Evolutionary conservation across 2,797 vertebrate species (phyloP).

Genomic region (Enteromius argenteus): DNA sequence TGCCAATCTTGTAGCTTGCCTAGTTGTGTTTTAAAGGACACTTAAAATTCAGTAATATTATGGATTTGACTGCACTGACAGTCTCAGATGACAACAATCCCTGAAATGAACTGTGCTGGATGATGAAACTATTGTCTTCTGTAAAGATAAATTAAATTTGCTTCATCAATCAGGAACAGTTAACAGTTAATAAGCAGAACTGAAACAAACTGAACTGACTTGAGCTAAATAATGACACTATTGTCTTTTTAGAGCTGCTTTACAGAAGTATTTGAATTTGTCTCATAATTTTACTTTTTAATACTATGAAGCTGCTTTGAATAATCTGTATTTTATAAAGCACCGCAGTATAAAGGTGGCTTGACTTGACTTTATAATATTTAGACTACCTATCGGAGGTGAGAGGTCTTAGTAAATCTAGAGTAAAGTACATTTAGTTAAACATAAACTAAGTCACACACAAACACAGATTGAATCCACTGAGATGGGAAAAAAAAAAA

Average conservation of each 20-base stretch:
- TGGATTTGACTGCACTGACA: background rate
- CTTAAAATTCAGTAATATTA: no score
- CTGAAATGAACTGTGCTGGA: background rate
- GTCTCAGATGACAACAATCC: background rate
- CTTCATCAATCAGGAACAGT: background rate
- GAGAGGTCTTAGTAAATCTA: background rate
- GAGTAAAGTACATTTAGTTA: background rate
- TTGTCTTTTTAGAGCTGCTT: background rate
- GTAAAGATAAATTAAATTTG: background rate
- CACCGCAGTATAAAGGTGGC: background rate
- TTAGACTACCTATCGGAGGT: background rate
- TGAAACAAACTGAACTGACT: background rate
- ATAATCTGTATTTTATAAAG: background rate
- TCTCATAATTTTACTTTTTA: background rate
- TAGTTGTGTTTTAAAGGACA: background rate
- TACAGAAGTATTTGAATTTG: background rate
- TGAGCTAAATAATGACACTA: background rate
- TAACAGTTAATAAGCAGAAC: background rate
- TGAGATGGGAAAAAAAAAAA: background rate
- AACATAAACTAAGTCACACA: background rate
- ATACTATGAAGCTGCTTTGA: background rate
- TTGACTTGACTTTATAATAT: background rate
- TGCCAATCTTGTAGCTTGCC: background rate
- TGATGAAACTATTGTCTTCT: background rate
- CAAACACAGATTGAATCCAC: background rate